phyloP scores from a whole-genome alignment of 2,797 vertebrate genomes.

The Carapus acus region DNA sequence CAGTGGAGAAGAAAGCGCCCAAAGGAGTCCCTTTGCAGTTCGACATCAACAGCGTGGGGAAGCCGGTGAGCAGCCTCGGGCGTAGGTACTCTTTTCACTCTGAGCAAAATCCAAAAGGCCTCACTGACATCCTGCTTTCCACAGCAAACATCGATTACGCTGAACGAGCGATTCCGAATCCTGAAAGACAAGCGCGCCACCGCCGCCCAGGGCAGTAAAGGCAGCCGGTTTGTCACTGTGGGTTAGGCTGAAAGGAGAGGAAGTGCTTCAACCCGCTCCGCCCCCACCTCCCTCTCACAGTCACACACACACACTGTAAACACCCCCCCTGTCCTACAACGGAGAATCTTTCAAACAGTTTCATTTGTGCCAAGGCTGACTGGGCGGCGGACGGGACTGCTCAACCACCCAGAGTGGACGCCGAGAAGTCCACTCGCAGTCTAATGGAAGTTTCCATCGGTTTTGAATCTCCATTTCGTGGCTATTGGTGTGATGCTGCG shows the following conservation, averaged over 20 bases:
- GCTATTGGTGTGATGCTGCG: constrained; percentile 21
- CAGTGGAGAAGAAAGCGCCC: constrained; percentile 79
- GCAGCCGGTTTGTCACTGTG: constrained; percentile 90
- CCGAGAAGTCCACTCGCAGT: constrained; percentile 10
- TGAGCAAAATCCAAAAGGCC: too few relatives aligned
- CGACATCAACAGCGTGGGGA: constrained; percentile 96
- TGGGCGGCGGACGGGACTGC: constrained; percentile 5
- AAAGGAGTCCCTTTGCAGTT: constrained; percentile 94
- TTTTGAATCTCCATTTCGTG: constrained; percentile 7
- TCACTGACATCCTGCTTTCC: too few relatives aligned
- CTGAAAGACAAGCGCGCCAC: constrained; percentile 84
- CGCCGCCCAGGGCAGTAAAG: constrained; percentile 76
- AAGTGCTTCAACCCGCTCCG: constrained; percentile 18
- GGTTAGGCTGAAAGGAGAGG: constrained; percentile 67
- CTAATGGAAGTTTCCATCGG: constrained; percentile 21
- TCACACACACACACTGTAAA: too few relatives aligned
- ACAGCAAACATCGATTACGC: constrained; percentile 86
- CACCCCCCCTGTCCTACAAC: too few relatives aligned
- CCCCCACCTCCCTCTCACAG: too few relatives aligned
- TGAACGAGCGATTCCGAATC: constrained; percentile 94
- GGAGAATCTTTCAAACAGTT: too few relatives aligned
- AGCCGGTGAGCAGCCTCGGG: constrained; percentile 75
- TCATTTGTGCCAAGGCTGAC: constrained; percentile 5
- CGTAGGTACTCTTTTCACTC: background rate
- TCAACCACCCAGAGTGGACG: constrained; percentile 17